A percentile compares a stretch with the other conserved stretches of the same genome.
phyloP scores from a whole-genome alignment of 1,140 invertebrate genomes.

The Diachasma alloeum region DNA sequence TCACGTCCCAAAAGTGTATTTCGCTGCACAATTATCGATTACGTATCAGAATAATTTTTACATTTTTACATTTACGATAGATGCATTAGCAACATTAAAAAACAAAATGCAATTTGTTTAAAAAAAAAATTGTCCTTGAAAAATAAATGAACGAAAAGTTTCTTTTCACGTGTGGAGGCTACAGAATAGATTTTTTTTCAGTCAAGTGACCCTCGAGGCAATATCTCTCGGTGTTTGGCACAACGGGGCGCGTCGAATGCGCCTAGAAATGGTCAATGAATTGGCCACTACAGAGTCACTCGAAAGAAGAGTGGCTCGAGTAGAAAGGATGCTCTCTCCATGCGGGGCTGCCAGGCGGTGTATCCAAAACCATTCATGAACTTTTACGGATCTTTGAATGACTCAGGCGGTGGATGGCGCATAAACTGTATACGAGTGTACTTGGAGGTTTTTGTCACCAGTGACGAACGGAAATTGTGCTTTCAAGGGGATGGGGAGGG shows the following conservation, averaged over 20 bases:
- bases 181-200: conserved; percentile 34
- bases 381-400: background rate
- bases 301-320: conserved; percentile 19
- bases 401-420: conserved; percentile 23
- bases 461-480: conserved; percentile 7
- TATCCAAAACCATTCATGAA: conserved; percentile 6
- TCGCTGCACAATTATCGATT: too few species aligned
- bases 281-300: conserved; percentile 52
- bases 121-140: too few species aligned
- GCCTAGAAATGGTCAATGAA: conserved; percentile 54
- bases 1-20: too few species aligned
- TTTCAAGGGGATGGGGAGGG: background rate
- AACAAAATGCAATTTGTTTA: too few species aligned
- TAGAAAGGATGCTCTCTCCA: background rate
- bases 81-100: too few species aligned
- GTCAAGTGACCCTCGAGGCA: conserved; percentile 52
- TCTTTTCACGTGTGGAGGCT: background rate
- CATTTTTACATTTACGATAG: too few species aligned
- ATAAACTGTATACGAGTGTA: conserved; percentile 25
- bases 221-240: conserved; percentile 32
- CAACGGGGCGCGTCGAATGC: conserved; percentile 51
- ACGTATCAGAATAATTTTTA: too few species aligned
- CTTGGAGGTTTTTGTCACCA: background rate
- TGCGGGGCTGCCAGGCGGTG: background rate
- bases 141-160: background rate